These are phyloP conservation scores for Trichechus manatus DNA, from an alignment of 2,113 vertebrate genomes.

Conservation along the genomic window DNA sequence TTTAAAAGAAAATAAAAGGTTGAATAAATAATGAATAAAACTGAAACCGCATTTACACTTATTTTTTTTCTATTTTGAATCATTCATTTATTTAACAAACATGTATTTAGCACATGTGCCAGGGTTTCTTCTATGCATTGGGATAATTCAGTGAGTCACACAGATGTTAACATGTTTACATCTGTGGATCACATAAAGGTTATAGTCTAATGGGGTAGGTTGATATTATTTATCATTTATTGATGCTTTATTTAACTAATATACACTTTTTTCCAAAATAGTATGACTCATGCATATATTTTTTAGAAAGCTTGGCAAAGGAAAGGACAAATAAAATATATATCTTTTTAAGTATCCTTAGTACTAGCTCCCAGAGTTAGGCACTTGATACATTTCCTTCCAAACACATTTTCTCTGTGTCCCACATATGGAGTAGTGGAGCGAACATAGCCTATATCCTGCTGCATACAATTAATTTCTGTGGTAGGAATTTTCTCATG, in stretches of 20 bases:
- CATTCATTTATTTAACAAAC: neutral
- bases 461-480: neutral
- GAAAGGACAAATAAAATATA: neutral
- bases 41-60: neutral
- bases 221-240: neutral
- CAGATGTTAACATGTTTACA: neutral
- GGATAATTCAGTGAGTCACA: neutral
- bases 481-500: neutral
- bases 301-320: neutral
- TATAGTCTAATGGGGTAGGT: neutral
- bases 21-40: neutral
- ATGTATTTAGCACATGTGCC: too few species aligned
- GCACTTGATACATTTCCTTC: neutral
- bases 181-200: neutral
- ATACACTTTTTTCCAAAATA: neutral
- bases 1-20: neutral
- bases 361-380: neutral
- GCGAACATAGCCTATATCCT: too few species aligned
- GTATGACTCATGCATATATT: neutral
- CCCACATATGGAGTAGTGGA: neutral
- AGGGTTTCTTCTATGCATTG: neutral
- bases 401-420: neutral
- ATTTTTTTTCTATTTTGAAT: neutral
- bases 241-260: neutral
- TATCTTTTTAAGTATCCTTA: neutral